These are phyloP conservation scores for Upupa epops DNA, from an alignment of 2,113 vertebrate genomes.

Conservation along the genomic window DNA sequence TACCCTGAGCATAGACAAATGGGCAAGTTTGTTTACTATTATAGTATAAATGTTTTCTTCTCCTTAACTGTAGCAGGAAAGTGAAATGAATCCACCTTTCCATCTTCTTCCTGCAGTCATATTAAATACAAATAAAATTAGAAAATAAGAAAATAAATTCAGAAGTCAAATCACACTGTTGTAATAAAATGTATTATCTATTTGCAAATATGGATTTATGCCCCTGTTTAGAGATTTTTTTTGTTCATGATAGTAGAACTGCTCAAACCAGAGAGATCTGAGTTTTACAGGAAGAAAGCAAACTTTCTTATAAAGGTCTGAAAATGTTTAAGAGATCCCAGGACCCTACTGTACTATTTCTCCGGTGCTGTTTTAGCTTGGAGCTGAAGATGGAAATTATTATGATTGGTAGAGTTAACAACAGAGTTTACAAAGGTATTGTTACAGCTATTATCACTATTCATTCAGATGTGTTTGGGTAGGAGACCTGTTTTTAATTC, in stretches of 20 bases:
- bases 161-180: background rate
- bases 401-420: background rate
- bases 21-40: background rate
- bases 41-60: background rate
- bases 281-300: constrained; percentile 35
- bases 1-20: background rate
- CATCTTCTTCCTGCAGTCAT: background rate
- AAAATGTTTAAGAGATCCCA: background rate
- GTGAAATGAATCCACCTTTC: background rate
- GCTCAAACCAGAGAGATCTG: background rate
- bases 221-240: background rate
- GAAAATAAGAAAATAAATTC: background rate
- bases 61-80: background rate
- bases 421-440: background rate
- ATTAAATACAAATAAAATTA: background rate
- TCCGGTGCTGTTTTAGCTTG: background rate
- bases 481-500: background rate
- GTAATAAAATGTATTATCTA: background rate
- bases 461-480: background rate
- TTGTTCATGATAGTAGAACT: background rate
- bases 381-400: background rate
- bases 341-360: background rate
- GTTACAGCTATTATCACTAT: constrained; percentile 10
- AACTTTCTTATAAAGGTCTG: constrained; percentile 15
- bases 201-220: background rate